Conservation (phyloP, 2,888 invertebrate genomes). For the Choristoneura rosaceana region DNA sequence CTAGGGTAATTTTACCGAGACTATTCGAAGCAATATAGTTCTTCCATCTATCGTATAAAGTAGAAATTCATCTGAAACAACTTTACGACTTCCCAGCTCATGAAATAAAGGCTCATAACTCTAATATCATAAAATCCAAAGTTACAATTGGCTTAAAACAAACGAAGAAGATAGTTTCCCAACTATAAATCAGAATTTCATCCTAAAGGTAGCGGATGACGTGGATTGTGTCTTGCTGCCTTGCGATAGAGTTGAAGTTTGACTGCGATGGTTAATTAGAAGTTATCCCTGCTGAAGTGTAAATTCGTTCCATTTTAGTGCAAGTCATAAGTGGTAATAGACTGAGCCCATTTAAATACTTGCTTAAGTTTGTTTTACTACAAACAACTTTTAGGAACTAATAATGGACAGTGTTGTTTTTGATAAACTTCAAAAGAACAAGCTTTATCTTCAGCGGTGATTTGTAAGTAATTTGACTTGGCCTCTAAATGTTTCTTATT, state of each 20-base stretch:
- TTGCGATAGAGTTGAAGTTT: slow-evolving; percentile 56
- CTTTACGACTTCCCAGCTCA: slow-evolving; percentile 12
- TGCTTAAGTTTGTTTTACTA: slow-evolving; percentile 12
- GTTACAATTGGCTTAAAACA: slow-evolving; percentile 68
- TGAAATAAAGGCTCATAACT: slow-evolving; percentile 41
- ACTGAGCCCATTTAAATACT: slow-evolving; percentile 34
- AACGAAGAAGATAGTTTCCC: slow-evolving; percentile 63
- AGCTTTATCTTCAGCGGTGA: too few relatives aligned
- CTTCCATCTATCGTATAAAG: not conserved
- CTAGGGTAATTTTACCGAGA: not conserved
- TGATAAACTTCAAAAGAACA: too few relatives aligned
- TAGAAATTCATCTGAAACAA: slow-evolving; percentile 13
- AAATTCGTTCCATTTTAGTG: slow-evolving; percentile 57
- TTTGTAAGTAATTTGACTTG: too few relatives aligned
- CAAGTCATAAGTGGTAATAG: slow-evolving; percentile 47
- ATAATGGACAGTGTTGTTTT: too few relatives aligned
- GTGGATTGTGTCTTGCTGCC: slow-evolving; percentile 28
- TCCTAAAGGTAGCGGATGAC: slow-evolving; percentile 14
- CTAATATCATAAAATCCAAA: slow-evolving; percentile 52
- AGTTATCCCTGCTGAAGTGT: slow-evolving; percentile 61
- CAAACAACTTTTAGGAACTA: not conserved
- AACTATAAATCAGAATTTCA: slow-evolving; percentile 65
- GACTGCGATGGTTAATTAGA: slow-evolving; percentile 46
- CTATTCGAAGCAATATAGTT: not conserved
- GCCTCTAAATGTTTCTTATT: too few relatives aligned